Conservation (phyloP, 53 echinoderm and acorn worm species). For the Crossaster papposus region DNA sequence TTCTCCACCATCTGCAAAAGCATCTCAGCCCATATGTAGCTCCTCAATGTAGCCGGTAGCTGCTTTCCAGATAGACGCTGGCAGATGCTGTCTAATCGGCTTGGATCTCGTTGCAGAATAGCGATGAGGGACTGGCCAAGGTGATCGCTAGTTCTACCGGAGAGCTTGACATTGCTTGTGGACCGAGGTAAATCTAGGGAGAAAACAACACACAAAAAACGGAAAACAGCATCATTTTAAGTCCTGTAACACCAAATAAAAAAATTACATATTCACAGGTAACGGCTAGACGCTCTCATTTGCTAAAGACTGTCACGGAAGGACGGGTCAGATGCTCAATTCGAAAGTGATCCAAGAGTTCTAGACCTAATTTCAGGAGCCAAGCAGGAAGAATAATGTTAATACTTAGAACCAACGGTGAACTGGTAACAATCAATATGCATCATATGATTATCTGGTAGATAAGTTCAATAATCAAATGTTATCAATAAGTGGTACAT, state of each 20-base stretch:
- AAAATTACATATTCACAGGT: not conserved
- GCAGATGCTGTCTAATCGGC: conserved; percentile 67
- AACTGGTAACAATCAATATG: too few species aligned
- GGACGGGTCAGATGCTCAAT: too few species aligned
- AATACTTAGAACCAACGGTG: too few species aligned
- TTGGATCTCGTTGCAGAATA: conserved; percentile 71
- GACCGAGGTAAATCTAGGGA: not conserved
- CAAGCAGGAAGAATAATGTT: too few species aligned
- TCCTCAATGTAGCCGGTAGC: conserved; percentile 69
- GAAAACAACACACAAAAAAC: not conserved
- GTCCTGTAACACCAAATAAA: not conserved
- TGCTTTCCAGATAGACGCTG: conserved; percentile 65
- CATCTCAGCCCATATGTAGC: conserved; percentile 73
- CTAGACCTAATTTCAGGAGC: too few species aligned
- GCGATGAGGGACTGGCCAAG: conserved; percentile 71
- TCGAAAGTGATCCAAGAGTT: too few species aligned
- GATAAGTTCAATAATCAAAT: too few species aligned
- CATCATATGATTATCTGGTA: too few species aligned
- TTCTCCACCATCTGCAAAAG: conserved; percentile 62
- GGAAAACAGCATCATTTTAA: not conserved
- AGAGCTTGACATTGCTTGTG: conserved; percentile 42
- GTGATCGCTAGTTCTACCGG: conserved; percentile 74
- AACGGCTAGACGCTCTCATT: not conserved
- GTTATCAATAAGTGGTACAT: too few species aligned
- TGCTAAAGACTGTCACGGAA: too few species aligned